Evolutionary conservation across 2,113 vertebrate genomes (phyloP).

Genomic region (Eonycteris spelaea): DNA sequence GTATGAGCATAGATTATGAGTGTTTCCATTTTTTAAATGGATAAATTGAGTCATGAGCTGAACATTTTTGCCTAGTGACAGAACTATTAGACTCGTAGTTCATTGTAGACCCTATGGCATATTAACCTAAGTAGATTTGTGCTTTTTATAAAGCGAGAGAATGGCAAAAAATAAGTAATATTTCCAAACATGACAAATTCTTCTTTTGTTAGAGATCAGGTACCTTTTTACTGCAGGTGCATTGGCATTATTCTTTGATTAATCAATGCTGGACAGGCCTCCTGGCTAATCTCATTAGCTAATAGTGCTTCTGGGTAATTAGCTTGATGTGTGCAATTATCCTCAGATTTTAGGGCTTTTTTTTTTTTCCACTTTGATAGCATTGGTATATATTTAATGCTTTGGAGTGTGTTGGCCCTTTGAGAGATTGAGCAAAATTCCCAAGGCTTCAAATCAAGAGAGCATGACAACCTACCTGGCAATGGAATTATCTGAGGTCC

Average conservation of each 20-base stretch:
- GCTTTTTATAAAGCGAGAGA: not conserved
- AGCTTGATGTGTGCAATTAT: slow-evolving; percentile 74
- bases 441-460: not conserved
- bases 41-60: not conserved
- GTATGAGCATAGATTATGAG: not conserved
- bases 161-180: not conserved
- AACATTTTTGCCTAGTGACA: not conserved
- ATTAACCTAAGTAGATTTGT: not conserved
- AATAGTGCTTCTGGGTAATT: slow-evolving; percentile 75
- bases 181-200: slow-evolving; percentile 20
- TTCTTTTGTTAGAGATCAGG: slow-evolving; percentile 38
- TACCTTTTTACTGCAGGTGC: slow-evolving; percentile 63
- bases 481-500: not conserved
- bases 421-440: slow-evolving; percentile 41
- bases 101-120: not conserved
- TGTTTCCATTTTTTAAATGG: not conserved
- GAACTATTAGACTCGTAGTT: not conserved
- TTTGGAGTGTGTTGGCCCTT: not conserved
- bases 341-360: slow-evolving; percentile 64
- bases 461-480: not conserved
- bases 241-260: slow-evolving; percentile 73
- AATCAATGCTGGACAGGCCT: slow-evolving; percentile 70
- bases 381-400: slow-evolving; percentile 47
- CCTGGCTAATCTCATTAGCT: slow-evolving; percentile 77
- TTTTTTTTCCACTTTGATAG: slow-evolving; percentile 32